These are phyloP conservation scores for Monodelphis domestica DNA, from an alignment of 2,797 vertebrate species.

Conservation along the genomic window DNA sequence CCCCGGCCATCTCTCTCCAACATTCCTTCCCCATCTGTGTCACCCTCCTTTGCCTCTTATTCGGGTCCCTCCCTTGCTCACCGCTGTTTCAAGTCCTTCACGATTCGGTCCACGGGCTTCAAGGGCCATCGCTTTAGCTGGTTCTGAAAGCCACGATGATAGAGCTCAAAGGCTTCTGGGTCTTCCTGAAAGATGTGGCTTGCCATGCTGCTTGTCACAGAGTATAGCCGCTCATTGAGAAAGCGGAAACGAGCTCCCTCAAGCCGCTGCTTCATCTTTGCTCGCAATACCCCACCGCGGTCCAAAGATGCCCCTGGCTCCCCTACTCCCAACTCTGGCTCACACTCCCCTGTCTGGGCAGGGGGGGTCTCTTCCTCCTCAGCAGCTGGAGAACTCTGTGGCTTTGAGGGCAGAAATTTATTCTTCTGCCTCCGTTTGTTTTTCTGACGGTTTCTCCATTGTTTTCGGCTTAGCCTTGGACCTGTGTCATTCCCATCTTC, in stretches of 20 bases:
- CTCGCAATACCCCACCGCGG: constrained; percentile 83
- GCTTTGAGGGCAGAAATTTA: constrained; percentile 65
- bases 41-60: background rate
- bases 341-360: background rate
- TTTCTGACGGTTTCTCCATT: constrained; percentile 81
- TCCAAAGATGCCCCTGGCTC: background rate
- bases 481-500: accelerated
- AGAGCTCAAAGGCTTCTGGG: constrained; percentile 89
- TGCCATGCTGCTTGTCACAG: constrained; percentile 87
- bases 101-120: constrained; percentile 91
- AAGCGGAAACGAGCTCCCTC: constrained; percentile 93
- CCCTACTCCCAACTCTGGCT: background rate
- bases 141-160: constrained; percentile 92
- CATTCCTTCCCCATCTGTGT: background rate
- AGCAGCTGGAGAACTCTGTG: constrained; percentile 62
- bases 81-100: constrained; percentile 89
- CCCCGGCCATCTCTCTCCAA: background rate
- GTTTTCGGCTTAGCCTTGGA: constrained; percentile 68
- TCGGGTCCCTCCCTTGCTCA: constrained; percentile 78
- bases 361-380: constrained; percentile 82
- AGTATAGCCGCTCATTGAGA: constrained; percentile 94
- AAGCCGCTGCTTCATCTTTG: constrained; percentile 90
- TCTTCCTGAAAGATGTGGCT: constrained; percentile 90
- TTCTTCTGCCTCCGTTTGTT: constrained; percentile 78
- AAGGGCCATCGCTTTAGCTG: constrained; percentile 93